Percentiles rank a stretch among this genome's conserved stretches.
phyloP scores from a whole-genome alignment of 1,140 invertebrate species.

The Drosophila navojoa region DNA sequence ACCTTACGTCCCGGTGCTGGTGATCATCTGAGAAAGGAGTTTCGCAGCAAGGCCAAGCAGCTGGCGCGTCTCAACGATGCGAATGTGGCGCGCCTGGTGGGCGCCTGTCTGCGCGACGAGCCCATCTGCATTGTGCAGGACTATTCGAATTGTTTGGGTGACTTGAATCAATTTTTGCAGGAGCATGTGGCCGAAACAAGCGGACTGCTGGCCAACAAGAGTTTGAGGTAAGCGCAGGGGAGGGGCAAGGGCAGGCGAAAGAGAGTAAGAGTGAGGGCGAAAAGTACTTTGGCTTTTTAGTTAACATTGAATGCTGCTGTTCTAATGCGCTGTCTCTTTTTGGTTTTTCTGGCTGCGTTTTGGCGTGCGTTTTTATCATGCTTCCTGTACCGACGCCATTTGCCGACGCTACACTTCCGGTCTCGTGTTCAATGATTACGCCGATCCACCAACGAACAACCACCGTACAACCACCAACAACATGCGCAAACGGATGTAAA shows the following conservation, averaged over 20 bases:
- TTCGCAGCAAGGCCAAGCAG: slow-evolving; percentile 89
- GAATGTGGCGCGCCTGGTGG: slow-evolving; percentile 91
- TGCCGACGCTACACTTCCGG: slow-evolving; percentile 80
- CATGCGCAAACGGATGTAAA: slow-evolving; percentile 80
- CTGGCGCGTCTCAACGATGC: slow-evolving; percentile 90
- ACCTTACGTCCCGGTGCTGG: slow-evolving; percentile 87
- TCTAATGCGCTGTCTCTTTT: slow-evolving; percentile 52
- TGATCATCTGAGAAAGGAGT: slow-evolving; percentile 87
- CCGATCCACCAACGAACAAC: slow-evolving; percentile 58
- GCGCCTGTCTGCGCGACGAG: slow-evolving; percentile 90
- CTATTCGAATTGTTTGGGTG: slow-evolving; percentile 87
- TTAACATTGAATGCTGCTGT: not conserved
- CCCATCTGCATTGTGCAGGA: slow-evolving; percentile 89
- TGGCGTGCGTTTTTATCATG: slow-evolving; percentile 76
- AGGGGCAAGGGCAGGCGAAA: not conserved
- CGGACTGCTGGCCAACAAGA: slow-evolving; percentile 68
- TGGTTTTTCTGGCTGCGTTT: slow-evolving; percentile 25
- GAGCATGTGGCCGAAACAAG: slow-evolving; percentile 89
- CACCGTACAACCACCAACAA: slow-evolving; percentile 62
- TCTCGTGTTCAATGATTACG: slow-evolving; percentile 82
- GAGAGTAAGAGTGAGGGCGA: slow-evolving; percentile 5
- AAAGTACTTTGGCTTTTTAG: slow-evolving; percentile 15
- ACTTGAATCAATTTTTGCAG: slow-evolving; percentile 91
- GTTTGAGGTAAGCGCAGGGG: slow-evolving; percentile 59
- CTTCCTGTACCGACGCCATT: slow-evolving; percentile 78